A percentile compares a stretch with the other conserved stretches of the same genome.
Conservation (phyloP, 2,888 invertebrate species). For the Diarsia rubi region DNA sequence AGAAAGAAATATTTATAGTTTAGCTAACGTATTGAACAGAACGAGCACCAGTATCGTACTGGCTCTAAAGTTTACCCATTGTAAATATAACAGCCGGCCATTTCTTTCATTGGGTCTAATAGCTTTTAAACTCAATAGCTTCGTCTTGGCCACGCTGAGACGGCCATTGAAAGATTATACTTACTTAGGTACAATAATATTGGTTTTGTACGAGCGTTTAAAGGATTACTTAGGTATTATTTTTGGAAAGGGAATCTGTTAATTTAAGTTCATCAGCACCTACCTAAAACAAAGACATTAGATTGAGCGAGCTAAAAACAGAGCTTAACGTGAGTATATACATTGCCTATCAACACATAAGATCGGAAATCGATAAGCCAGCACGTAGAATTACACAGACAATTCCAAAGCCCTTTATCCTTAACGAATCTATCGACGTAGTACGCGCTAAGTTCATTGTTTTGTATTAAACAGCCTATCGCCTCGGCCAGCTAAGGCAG, state of each 20-base stretch:
- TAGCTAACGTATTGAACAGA: constrained; percentile 9
- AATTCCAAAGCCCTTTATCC: constrained; percentile 67
- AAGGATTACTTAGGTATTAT: constrained; percentile 3
- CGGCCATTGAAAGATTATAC: constrained; percentile 26
- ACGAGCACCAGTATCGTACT: constrained; percentile 12
- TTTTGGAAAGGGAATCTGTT: background rate
- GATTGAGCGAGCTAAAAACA: background rate
- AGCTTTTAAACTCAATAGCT: constrained; percentile 47
- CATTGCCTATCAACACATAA: background rate
- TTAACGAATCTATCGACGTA: constrained; percentile 65
- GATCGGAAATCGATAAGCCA: constrained; percentile 65
- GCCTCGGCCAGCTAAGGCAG: constrained; percentile 69
- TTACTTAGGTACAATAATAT: constrained; percentile 25
- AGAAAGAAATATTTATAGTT: constrained; percentile 13
- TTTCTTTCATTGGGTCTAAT: constrained; percentile 47
- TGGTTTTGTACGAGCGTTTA: constrained; percentile 14
- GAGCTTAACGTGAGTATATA: background rate
- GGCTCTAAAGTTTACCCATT: constrained; percentile 39
- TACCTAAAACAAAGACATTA: background rate
- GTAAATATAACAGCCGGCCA: constrained; percentile 35
- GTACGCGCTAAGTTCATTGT: constrained; percentile 69
- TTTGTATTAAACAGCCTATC: constrained; percentile 82
- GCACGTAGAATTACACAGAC: constrained; percentile 65
- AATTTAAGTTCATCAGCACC: background rate
- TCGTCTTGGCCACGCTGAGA: constrained; percentile 21